Percentiles rank a stretch among this genome's conserved stretches.
Conservation (phyloP, 2,888 invertebrate genomes). For the Drosophila koepferae region DNA sequence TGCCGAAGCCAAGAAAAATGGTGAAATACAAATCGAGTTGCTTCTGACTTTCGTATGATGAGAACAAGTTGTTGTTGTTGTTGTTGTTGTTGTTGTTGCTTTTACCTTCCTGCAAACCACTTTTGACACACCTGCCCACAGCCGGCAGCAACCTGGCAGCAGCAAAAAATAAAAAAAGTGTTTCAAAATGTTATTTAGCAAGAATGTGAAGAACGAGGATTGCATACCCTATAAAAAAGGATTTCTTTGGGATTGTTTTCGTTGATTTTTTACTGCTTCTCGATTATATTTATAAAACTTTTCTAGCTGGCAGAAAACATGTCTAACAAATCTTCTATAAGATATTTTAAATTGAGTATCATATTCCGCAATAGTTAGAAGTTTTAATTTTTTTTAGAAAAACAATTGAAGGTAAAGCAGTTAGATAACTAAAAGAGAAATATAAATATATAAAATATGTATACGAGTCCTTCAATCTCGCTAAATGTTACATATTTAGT, state of each 20-base stretch:
- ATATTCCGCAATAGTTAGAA: background rate
- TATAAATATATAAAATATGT: no score
- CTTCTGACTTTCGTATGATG: constrained; percentile 68
- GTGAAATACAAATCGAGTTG: constrained; percentile 34
- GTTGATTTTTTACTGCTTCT: background rate
- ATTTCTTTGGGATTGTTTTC: no score
- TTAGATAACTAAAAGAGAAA: no score
- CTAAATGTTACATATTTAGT: background rate
- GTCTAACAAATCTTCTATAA: background rate
- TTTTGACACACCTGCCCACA: constrained; percentile 56
- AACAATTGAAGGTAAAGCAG: no score
- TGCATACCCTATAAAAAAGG: background rate
- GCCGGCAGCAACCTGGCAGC: constrained; percentile 16
- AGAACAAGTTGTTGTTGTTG: constrained; percentile 64
- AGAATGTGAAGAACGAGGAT: background rate
- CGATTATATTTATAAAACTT: background rate
- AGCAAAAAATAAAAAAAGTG: constrained; percentile 13
- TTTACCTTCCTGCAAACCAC: constrained; percentile 43
- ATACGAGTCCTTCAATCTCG: no score
- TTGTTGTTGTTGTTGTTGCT: constrained; percentile 27
- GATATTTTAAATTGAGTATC: background rate
- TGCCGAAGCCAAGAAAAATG: constrained; percentile 31
- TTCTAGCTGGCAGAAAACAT: background rate
- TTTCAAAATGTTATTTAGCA: background rate
- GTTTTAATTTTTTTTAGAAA: no score